A percentile compares a stretch with the other conserved stretches of the same genome.
Evolutionary conservation across 2,888 invertebrate genomes (phyloP).

Genomic region (Mechanitis mazaeus): DNA sequence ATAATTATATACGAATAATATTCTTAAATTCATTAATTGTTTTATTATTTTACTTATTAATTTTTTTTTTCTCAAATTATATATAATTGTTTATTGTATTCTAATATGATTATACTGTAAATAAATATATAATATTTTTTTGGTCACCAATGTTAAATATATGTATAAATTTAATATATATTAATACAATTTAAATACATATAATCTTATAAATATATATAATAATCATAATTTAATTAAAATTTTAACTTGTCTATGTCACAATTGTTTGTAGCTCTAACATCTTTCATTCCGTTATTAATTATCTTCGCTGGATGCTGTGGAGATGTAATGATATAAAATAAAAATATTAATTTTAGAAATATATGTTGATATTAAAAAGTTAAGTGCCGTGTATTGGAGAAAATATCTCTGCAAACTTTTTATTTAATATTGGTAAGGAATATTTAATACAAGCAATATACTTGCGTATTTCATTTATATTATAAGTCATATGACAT

Average conservation of each 20-base stretch:
- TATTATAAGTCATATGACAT: neutral
- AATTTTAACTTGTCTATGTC: constrained; percentile 24
- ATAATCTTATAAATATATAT: constrained; percentile 4
- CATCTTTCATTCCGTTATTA: constrained; percentile 32
- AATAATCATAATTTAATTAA: constrained; percentile 22
- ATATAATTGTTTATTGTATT: no score
- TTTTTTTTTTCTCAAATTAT: neutral
- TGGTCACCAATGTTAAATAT: no score
- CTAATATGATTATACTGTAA: no score
- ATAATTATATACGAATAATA: constrained; percentile 3
- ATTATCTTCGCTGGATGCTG: constrained; percentile 30
- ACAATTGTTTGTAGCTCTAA: constrained; percentile 31
- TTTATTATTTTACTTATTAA: neutral
- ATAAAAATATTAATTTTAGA: no score
- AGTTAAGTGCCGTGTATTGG: no score
- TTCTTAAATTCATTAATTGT: neutral
- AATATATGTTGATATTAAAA: no score
- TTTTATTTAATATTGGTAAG: no score
- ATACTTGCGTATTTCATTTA: neutral
- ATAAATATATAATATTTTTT: no score
- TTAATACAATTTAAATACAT: no score
- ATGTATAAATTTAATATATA: no score
- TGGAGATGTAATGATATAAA: constrained; percentile 20
- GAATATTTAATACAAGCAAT: neutral
- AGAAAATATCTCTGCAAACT: no score